Percentiles rank a stretch among this genome's conserved stretches.
Conservation (phyloP, 1,140 invertebrate genomes). For the Lanistes nyassanus region DNA sequence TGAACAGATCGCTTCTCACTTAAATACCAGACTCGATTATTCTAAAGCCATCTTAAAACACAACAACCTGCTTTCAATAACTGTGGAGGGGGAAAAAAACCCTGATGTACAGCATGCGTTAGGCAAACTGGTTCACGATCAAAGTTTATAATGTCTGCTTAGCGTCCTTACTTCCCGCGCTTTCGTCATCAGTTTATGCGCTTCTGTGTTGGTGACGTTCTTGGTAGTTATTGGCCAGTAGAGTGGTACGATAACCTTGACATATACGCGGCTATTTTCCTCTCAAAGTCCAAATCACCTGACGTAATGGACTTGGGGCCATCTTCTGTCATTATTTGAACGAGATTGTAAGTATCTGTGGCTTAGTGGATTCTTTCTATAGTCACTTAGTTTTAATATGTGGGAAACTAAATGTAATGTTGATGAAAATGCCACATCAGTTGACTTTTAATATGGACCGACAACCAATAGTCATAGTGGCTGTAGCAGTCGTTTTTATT, state of each 20-base stretch:
- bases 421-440: background rate
- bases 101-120: background rate
- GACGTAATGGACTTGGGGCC: background rate
- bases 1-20: background rate
- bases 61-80: background rate
- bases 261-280: background rate
- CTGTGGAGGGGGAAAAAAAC: background rate
- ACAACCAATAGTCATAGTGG: too few species aligned
- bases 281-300: background rate
- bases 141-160: background rate
- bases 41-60: background rate
- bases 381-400: background rate
- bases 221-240: conserved; percentile 4
- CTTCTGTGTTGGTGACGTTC: background rate
- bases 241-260: conserved; percentile 7
- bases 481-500: too few species aligned
- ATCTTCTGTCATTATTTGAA: background rate
- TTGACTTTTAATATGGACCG: too few species aligned
- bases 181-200: background rate
- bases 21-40: background rate
- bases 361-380: background rate
- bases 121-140: background rate
- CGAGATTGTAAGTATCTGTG: background rate
- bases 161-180: background rate
- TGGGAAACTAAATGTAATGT: background rate